Evolutionary conservation across 2,113 vertebrate genomes (phyloP).

Genomic region (Irena cyanogastra): DNA sequence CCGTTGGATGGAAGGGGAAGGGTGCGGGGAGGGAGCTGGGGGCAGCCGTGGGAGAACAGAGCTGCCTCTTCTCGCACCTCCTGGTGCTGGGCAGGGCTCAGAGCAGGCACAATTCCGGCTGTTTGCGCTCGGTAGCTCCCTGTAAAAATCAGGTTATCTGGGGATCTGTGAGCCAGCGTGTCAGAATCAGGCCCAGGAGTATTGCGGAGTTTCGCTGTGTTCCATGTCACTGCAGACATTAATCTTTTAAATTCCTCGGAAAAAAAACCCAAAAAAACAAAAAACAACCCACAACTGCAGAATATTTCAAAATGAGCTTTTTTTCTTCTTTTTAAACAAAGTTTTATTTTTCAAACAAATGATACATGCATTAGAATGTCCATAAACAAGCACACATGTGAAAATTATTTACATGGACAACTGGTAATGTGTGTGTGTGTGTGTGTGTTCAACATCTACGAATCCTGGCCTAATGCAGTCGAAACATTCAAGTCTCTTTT

Average conservation of each 20-base stretch:
- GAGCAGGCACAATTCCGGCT: background rate
- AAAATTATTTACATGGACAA: background rate
- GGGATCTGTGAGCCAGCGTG: background rate
- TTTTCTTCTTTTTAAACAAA: background rate
- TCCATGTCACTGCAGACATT: background rate
- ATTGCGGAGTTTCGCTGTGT: background rate
- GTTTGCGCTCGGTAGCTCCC: background rate
- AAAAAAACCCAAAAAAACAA: background rate
- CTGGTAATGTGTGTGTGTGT: background rate
- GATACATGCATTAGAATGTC: background rate
- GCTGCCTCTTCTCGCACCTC: background rate
- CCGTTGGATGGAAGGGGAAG: background rate
- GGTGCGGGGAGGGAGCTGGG: background rate
- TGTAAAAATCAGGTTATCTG: background rate
- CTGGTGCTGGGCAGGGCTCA: background rate
- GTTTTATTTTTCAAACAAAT: background rate
- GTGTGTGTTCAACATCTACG: background rate
- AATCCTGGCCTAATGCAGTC: background rate
- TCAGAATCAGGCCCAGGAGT: background rate
- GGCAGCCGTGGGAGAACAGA: background rate
- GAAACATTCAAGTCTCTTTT: slow-evolving; percentile 41
- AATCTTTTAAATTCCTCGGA: background rate
- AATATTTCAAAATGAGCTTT: background rate
- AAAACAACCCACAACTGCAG: background rate
- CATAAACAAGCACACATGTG: background rate